Evolutionary conservation across 2,888 invertebrate genomes (phyloP).

Genomic region (Boloria euphrosyne): DNA sequence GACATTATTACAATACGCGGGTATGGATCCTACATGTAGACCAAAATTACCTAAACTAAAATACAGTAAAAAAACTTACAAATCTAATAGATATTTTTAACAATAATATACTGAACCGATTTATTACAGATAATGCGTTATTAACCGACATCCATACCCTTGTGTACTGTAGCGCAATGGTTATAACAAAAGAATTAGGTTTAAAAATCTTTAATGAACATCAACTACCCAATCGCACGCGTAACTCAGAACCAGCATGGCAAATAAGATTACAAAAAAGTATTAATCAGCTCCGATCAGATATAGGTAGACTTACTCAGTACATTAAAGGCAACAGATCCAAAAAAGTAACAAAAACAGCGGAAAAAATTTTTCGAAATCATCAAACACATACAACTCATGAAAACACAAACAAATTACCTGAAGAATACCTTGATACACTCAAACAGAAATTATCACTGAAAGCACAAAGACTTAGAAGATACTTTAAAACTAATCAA

Average conservation of each 20-base stretch:
- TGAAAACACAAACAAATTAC: slow-evolving; percentile 16
- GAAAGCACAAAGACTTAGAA: slow-evolving; percentile 14
- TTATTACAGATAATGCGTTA: too few species aligned
- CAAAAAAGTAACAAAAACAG: background rate
- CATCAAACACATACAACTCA: slow-evolving; percentile 15
- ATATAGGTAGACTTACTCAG: slow-evolving; percentile 28
- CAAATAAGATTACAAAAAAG: slow-evolving; percentile 26
- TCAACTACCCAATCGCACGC: background rate
- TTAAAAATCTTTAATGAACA: too few species aligned
- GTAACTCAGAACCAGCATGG: slow-evolving; percentile 26
- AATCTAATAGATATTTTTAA: too few species aligned
- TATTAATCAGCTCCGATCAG: slow-evolving; percentile 20
- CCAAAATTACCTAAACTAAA: too few species aligned
- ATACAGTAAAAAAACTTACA: too few species aligned
- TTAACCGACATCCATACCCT: too few species aligned
- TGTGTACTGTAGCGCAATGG: background rate
- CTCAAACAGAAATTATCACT: slow-evolving; percentile 21
- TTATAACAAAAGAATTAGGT: too few species aligned
- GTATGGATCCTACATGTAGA: too few species aligned
- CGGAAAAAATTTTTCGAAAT: slow-evolving; percentile 1
- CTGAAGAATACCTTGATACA: slow-evolving; percentile 20
- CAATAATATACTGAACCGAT: too few species aligned
- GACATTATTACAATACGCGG: too few species aligned
- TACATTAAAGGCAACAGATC: slow-evolving; percentile 24
- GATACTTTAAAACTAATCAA: slow-evolving; percentile 20